Evolutionary conservation across 2,113 vertebrate genomes (phyloP), one percentile per base, ranked within the genome.

Genomic region (Scartelaos histophorus): DNA sequence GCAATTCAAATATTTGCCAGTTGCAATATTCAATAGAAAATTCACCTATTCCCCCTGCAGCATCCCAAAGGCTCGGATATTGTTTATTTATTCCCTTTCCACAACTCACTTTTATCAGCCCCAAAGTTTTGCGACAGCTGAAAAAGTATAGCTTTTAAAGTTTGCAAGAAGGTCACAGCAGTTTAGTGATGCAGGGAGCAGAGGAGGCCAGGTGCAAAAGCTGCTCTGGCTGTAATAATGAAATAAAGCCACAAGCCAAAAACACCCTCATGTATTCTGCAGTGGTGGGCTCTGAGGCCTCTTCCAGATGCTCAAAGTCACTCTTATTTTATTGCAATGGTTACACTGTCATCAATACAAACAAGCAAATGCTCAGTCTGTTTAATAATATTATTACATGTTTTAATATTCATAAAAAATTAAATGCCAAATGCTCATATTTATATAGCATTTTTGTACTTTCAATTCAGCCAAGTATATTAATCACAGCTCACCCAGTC

Each of bases 181-280:
- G 60, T 62, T 62, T 38, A n/a, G 34, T 19, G 29, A 62, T 62
- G 34, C 60, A 62, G 60, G 29, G 29, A n/a, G 60, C 29, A 62
- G 25, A 19, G 25, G 60, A 38, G 60, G 29, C 16, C 60, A 62
- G 60, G 34, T 62, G 60, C 60, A 62, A 62, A 38, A 15, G 34
- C 25, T 62, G 22, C 15, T 29, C 5, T 13, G 64, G 49, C 34
- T 17, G 70, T 21, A 38, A 61, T 54, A 66, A 61, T 73, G 65
- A 73, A 73, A 62, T 62, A 62, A 62, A 62, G 29, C 34, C 16
- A 7, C 0, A 19, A 38, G 16, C 15, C 34, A 53, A 66, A 45
- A 29, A 38, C 53, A 65, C 66, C 51, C 56, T 57, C 43, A 73
- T 73, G 61, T 17, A 73, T 66, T 66, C 54, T 43, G 66, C 38